Percentiles rank a stretch among this genome's conserved stretches.
Evolutionary conservation across 2,797 vertebrate genomes (phyloP).

Genomic region (Ispidina picta): DNA sequence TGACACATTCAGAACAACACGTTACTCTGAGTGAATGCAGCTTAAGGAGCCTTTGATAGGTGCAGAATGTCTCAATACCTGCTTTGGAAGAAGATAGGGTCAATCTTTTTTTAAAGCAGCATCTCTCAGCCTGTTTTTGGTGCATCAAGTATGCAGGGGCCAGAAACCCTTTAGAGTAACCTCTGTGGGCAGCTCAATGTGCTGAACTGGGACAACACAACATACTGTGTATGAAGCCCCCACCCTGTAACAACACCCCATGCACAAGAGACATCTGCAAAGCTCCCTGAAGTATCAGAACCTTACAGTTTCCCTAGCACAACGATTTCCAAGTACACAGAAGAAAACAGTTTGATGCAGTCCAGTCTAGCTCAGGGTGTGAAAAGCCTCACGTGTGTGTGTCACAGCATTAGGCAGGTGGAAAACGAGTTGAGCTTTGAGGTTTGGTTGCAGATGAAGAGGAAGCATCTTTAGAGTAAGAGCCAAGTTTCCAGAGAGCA

Average conservation of each 20-base stretch:
- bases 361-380: neutral
- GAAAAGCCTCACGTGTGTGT: neutral
- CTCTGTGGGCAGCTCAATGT: neutral
- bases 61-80: neutral
- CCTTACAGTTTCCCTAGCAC: neutral
- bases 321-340: neutral
- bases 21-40: neutral
- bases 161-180: neutral
- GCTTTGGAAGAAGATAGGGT: neutral
- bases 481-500: slow-evolving; percentile 3
- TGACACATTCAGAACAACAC: neutral
- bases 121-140: neutral
- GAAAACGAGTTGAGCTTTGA: neutral
- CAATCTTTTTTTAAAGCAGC: neutral
- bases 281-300: neutral
- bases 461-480: neutral
- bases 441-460: neutral
- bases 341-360: neutral
- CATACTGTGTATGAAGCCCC: neutral
- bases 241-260: neutral
- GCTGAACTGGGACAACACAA: neutral
- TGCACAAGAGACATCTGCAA: neutral
- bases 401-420: neutral
- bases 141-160: neutral
- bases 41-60: neutral